A percentile compares a stretch with the other conserved stretches of the same genome.
Evolutionary conservation across 2,888 invertebrate genomes (phyloP).

Genomic region (Mimas tiliae): DNA sequence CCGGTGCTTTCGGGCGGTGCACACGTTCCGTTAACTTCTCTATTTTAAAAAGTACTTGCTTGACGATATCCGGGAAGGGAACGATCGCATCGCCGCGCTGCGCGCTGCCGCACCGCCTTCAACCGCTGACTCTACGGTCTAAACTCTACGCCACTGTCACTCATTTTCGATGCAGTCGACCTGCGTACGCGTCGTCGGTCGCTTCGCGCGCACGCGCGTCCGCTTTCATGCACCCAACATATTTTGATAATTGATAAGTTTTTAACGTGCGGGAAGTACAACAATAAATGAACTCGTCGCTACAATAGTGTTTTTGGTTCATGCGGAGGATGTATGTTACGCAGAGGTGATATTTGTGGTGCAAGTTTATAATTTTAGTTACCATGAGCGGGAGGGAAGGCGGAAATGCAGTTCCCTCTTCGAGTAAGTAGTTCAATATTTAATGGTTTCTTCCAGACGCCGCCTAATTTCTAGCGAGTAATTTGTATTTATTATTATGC

Average conservation of each 20-base stretch:
- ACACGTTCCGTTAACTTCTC: constrained; percentile 83
- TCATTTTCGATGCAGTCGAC: constrained; percentile 81
- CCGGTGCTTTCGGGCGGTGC: constrained; percentile 80
- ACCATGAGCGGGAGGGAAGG: constrained; percentile 82
- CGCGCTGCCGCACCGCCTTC: constrained; percentile 40
- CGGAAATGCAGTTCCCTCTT: constrained; percentile 84
- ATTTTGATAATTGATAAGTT: constrained; percentile 68
- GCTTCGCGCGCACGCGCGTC: constrained; percentile 78
- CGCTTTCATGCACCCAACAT: constrained; percentile 67
- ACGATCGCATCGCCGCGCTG: constrained; percentile 71
- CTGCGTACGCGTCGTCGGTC: constrained; percentile 79
- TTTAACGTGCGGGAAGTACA: constrained; percentile 56
- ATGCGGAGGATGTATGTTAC: constrained; percentile 71
- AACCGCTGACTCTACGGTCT: constrained; percentile 31
- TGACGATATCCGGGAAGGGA: constrained; percentile 83
- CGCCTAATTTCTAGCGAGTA: background rate
- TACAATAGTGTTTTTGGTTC: constrained; percentile 66
- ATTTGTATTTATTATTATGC: constrained; percentile 5
- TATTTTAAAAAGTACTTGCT: constrained; percentile 82
- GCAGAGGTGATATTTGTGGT: constrained; percentile 79
- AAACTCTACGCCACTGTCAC: constrained; percentile 65
- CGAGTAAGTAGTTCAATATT: constrained; percentile 70
- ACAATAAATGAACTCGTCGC: constrained; percentile 59
- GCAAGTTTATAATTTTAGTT: constrained; percentile 69
- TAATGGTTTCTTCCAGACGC: constrained; percentile 33